Conservation (phyloP, 2,888 invertebrate species). For the Aphrophora alni region DNA sequence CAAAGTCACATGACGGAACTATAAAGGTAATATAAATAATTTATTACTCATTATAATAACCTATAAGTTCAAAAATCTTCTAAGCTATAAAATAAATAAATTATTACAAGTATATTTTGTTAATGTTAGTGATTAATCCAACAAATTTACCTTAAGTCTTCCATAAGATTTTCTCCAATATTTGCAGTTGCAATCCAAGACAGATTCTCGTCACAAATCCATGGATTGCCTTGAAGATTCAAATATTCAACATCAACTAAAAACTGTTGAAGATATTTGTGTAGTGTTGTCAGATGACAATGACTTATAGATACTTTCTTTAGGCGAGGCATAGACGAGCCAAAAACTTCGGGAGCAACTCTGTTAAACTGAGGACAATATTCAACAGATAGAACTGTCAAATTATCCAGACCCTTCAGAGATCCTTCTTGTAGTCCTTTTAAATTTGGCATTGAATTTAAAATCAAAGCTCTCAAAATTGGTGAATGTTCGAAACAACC, state of each 20-base stretch:
- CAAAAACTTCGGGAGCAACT: slow-evolving; percentile 13
- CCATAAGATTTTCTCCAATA: neutral
- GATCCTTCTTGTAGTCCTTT: slow-evolving; percentile 2
- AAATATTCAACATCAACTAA: slow-evolving; percentile 7
- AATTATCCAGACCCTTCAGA: neutral
- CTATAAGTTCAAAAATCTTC: too few relatives aligned
- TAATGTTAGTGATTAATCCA: too few relatives aligned
- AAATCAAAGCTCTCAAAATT: neutral
- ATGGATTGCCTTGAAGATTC: slow-evolving; percentile 23
- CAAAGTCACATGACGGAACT: too few relatives aligned
- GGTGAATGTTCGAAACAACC: neutral
- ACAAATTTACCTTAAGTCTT: slow-evolving; percentile 12
- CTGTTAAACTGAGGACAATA: slow-evolving; percentile 4
- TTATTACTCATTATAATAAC: too few relatives aligned
- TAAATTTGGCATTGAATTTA: slow-evolving; percentile 16
- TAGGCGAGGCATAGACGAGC: neutral
- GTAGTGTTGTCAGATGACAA: neutral
- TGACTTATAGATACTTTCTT: slow-evolving; percentile 8
- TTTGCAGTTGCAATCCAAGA: slow-evolving; percentile 7
- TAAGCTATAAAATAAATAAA: too few relatives aligned
- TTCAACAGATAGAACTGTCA: neutral
- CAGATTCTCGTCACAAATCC: slow-evolving; percentile 21
- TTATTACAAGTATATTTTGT: too few relatives aligned
- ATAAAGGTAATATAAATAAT: too few relatives aligned
- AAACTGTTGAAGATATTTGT: neutral